Evolutionary conservation across 2,797 vertebrate species (phyloP).

Genomic region (Enteromius radiatus): DNA sequence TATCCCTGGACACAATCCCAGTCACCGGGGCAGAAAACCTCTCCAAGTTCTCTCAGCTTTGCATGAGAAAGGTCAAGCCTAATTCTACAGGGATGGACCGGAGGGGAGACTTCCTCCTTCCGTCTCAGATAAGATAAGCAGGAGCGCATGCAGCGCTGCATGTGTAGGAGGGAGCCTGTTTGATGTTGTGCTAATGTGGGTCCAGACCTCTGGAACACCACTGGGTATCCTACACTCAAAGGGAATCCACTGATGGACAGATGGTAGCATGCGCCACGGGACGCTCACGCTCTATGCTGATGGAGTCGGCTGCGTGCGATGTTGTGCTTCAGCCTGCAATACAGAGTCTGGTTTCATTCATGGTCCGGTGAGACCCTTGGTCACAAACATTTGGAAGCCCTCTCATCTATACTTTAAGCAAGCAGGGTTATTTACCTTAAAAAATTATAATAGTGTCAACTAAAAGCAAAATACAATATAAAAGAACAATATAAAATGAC

Average conservation of each 20-base stretch:
- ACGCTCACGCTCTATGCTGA: constrained; percentile 11
- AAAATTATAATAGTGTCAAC: neutral
- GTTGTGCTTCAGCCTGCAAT: neutral
- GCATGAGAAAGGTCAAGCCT: constrained; percentile 71
- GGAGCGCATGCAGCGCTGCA: constrained; percentile 47
- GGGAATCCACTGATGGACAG: constrained; percentile 61
- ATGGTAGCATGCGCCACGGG: constrained; percentile 60
- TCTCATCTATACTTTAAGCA: neutral
- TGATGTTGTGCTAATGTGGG: constrained; percentile 62
- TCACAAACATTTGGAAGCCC: neutral
- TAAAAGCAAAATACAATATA: neutral
- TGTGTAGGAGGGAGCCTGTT: constrained; percentile 59
- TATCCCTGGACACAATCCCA: constrained; percentile 28
- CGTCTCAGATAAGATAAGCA: constrained; percentile 66
- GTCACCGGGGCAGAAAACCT: constrained; percentile 46
- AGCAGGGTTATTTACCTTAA: neutral
- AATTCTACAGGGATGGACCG: constrained; percentile 58
- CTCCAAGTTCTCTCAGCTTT: constrained; percentile 60
- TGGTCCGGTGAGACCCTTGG: neutral
- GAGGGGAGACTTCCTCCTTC: constrained; percentile 69
- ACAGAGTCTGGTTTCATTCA: constrained; percentile 12
- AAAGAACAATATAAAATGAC: neutral
- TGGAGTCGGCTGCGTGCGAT: constrained; percentile 44
- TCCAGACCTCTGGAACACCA: constrained; percentile 62
- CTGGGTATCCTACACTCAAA: constrained; percentile 51